Percentiles rank a stretch among this genome's conserved stretches.
Conservation (phyloP, 2,113 vertebrate species). For the Proteles cristata region DNA sequence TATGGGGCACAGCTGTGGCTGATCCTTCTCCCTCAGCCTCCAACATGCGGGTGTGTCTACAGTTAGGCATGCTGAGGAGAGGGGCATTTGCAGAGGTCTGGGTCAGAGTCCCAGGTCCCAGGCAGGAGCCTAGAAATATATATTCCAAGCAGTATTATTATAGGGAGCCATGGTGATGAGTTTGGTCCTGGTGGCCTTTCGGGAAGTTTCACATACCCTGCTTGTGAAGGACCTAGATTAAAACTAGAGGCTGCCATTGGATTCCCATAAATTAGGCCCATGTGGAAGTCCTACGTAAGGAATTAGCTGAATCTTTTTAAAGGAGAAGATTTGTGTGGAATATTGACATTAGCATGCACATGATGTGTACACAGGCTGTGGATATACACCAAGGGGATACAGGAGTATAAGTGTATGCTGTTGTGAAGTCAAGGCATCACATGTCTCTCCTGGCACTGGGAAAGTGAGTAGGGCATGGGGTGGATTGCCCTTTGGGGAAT, state of each 20-base stretch:
- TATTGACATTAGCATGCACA: background rate
- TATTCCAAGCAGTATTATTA: background rate
- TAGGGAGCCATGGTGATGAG: background rate
- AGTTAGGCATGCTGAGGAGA: background rate
- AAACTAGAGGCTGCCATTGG: background rate
- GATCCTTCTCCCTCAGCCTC: background rate
- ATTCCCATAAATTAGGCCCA: background rate
- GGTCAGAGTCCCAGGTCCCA: background rate
- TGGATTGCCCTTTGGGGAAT: background rate
- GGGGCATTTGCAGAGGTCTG: background rate
- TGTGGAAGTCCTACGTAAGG: background rate
- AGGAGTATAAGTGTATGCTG: background rate
- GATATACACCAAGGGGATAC: background rate
- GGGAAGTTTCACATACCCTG: background rate
- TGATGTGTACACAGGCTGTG: accelerated
- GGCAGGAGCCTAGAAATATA: background rate
- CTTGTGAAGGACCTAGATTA: background rate
- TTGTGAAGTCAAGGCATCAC: background rate
- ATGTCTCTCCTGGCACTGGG: background rate
- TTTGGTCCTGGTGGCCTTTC: background rate
- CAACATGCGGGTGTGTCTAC: background rate
- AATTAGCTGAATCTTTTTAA: background rate
- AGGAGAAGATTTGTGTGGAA: background rate
- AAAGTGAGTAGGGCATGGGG: background rate
- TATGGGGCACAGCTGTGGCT: background rate